Conservation (phyloP, 2,888 invertebrate genomes). For the Synanthedon myopaeformis region DNA sequence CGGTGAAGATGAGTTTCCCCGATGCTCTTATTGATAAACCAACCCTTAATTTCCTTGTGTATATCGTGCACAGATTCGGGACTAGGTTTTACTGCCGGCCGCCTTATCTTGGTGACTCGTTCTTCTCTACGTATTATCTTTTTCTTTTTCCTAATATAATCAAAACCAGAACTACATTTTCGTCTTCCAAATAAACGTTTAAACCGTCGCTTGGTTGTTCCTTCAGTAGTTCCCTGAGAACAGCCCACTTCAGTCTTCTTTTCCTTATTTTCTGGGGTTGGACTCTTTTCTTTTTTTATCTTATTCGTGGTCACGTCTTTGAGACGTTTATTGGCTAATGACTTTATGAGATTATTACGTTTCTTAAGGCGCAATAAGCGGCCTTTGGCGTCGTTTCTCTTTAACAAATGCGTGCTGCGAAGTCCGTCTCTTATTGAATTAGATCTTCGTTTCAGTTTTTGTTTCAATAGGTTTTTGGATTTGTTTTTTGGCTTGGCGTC, state of each 20-base stretch:
- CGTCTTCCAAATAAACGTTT: slow-evolving; percentile 76
- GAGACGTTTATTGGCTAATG: slow-evolving; percentile 48
- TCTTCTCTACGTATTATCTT: slow-evolving; percentile 74
- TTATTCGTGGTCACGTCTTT: slow-evolving; percentile 44
- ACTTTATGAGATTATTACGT: slow-evolving; percentile 58
- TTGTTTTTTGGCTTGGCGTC: slow-evolving; percentile 47
- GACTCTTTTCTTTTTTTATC: slow-evolving; percentile 38
- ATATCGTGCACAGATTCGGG: slow-evolving; percentile 82
- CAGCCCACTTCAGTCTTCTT: slow-evolving; percentile 46
- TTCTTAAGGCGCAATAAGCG: slow-evolving; percentile 56
- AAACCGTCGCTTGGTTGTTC: slow-evolving; percentile 64
- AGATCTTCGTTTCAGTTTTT: slow-evolving; percentile 46
- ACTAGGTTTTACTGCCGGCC: slow-evolving; percentile 64
- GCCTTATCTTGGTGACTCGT: slow-evolving; percentile 43
- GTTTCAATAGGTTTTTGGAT: slow-evolving; percentile 52
- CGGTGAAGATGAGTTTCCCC: slow-evolving; percentile 94
- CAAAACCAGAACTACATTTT: slow-evolving; percentile 87
- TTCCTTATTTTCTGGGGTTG: slow-evolving; percentile 49
- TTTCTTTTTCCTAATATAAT: slow-evolving; percentile 91
- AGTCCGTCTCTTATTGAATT: slow-evolving; percentile 61
- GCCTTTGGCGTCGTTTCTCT: slow-evolving; percentile 58
- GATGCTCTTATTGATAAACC: slow-evolving; percentile 94
- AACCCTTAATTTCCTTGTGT: slow-evolving; percentile 86
- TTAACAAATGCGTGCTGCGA: slow-evolving; percentile 55
- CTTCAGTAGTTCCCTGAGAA: slow-evolving; percentile 34